Conservation (phyloP, 2,797 vertebrate genomes). For the Hapalemur alaotrensis region DNA sequence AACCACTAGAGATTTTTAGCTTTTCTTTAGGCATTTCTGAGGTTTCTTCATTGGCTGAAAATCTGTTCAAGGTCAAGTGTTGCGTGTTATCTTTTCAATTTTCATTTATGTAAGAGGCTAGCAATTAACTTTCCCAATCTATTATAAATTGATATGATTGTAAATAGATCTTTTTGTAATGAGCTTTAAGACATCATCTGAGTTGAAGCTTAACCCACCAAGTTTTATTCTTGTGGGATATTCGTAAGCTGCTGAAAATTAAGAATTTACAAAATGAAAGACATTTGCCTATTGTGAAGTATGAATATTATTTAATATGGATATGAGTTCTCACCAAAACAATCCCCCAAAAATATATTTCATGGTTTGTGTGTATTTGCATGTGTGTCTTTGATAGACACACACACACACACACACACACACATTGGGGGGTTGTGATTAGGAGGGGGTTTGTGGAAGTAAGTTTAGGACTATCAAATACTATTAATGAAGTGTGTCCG, state of each 20-base stretch:
- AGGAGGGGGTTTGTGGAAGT: background rate
- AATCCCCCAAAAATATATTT: background rate
- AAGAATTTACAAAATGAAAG: background rate
- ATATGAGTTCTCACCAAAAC: background rate
- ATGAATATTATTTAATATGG: background rate
- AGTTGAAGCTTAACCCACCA: background rate
- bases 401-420: no score
- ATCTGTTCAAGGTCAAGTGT: background rate
- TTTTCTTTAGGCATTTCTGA: conserved; percentile 21
- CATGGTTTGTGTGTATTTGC: background rate
- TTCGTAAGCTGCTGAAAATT: background rate
- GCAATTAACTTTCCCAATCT: background rate
- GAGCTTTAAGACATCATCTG: conserved; percentile 7
- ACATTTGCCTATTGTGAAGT: background rate
- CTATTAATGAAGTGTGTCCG: background rate
- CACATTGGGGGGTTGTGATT: background rate
- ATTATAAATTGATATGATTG: background rate
- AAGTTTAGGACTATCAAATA: background rate
- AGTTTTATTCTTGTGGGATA: conserved; percentile 42
- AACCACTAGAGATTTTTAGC: background rate
- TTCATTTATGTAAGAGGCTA: background rate
- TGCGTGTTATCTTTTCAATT: background rate
- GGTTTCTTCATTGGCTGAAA: background rate
- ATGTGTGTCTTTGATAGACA: background rate
- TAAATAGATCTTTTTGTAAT: background rate